Conservation (phyloP, 2,888 invertebrate genomes). For the Nemapogon koenigi region DNA sequence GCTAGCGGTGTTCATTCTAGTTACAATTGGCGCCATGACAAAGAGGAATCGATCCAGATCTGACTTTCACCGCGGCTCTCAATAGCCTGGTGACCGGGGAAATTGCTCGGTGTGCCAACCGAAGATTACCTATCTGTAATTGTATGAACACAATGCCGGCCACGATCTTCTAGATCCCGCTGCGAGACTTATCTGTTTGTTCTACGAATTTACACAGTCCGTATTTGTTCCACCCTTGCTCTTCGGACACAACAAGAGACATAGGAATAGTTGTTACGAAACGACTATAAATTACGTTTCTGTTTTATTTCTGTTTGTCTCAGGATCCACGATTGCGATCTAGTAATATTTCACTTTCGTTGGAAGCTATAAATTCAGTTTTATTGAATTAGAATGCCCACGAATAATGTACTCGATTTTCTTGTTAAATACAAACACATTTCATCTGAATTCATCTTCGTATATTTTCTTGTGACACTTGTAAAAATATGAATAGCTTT, state of each 20-base stretch:
- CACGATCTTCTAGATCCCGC: constrained; percentile 9
- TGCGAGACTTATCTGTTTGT: constrained; percentile 9
- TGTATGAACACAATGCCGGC: constrained; percentile 13
- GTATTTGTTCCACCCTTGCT: constrained; percentile 8
- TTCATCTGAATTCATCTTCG: too few relatives aligned
- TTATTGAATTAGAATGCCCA: constrained; percentile 7
- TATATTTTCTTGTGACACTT: too few relatives aligned
- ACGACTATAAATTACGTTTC: constrained; percentile 7
- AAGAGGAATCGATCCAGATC: constrained; percentile 9
- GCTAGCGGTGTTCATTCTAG: constrained; percentile 4
- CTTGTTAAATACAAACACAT: too few relatives aligned
- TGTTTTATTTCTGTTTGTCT: constrained; percentile 8
- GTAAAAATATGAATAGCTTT: too few relatives aligned
- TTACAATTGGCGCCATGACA: constrained; percentile 9
- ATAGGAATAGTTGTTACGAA: constrained; percentile 5
- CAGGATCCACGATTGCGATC: constrained; percentile 7
- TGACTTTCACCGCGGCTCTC: constrained; percentile 5
- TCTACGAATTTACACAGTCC: background rate
- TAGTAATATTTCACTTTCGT: constrained; percentile 8
- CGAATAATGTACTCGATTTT: too few relatives aligned
- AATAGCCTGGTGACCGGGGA: constrained; percentile 8
- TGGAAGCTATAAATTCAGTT: constrained; percentile 7
- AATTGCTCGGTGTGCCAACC: constrained; percentile 8
- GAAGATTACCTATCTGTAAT: constrained; percentile 12
- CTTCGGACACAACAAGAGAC: constrained; percentile 11